Base-by-base conservation (phyloP, 2,888 invertebrate genomes). In the Tetanocera ferruginea region DNA sequence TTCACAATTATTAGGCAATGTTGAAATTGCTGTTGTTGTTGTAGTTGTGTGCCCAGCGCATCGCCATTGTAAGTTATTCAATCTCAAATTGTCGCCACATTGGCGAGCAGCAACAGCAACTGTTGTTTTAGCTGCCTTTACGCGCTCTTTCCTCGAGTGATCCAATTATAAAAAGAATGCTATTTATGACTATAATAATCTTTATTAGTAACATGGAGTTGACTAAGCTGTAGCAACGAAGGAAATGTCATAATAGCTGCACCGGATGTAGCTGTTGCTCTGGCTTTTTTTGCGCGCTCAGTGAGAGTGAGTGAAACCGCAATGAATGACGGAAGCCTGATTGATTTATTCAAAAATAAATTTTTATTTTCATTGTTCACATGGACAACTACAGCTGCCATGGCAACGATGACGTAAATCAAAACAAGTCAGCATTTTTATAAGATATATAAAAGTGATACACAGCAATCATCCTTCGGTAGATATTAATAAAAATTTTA, bases 21-120 rank as follows among this genome's bases (percentile, higher is more conserved):
- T 62, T 62, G 55, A 8, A 9, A 19, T 28, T 51, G 17, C 31
- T 52, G 31, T 71, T 55, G 49, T 64, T 49, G 17, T 49, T 55
- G 5, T 19, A 31, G 28, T 57, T 34, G 25, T 76, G 14, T 14
- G 55, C 23, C 55, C 19, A 43, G 60, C 14, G 17, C 8, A n/a
- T 19, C 14, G 14, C 31, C 62, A 78, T 78, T 19, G 72, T 73
- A 76, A 78, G 62, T 78, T 76, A 78, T 78, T 78, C 78, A 69
- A 76, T 72, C 57, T 69, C 52, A 72, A 76, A 75, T 75, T 69
- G 77, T 62, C 74, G 74, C 77, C 77, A 72, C 55, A 72, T 37
- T 55, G 77, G 67, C 69, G 73, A 19, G 43, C 72, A 23, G 28
- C 28, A 11, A 34, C 52, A 28, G 49, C 67, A 23, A 34, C n/a